Conservation (phyloP, 2,888 invertebrate genomes). For the Drosophila subquinaria region DNA sequence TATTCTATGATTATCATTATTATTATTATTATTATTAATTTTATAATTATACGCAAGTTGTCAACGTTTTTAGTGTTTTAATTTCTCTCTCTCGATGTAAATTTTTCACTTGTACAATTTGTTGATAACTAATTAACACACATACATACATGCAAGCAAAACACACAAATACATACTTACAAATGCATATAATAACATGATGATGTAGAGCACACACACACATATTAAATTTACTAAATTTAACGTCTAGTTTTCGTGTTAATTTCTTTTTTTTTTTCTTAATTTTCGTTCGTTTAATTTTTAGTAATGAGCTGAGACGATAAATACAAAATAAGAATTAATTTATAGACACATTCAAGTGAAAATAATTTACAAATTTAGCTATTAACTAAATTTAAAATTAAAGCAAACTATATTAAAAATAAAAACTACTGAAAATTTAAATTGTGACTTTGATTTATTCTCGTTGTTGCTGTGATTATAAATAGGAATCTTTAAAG, state of each 20-base stretch:
- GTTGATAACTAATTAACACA: constrained; percentile 53
- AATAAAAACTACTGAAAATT: constrained; percentile 64
- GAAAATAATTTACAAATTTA: constrained; percentile 76
- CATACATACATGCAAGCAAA: constrained; percentile 14
- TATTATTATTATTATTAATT: constrained; percentile 32
- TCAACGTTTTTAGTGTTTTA: constrained; percentile 51
- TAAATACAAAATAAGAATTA: constrained; percentile 73
- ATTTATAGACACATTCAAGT: constrained; percentile 79
- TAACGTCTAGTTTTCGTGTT: constrained; percentile 54
- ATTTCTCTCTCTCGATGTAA: constrained; percentile 55
- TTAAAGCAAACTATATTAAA: constrained; percentile 70
- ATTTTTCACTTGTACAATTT: constrained; percentile 74
- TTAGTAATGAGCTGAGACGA: constrained; percentile 71
- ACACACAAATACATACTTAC: constrained; percentile 36
- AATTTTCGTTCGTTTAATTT: constrained; percentile 52
- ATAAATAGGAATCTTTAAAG: too few species aligned
- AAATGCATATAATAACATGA: too few species aligned
- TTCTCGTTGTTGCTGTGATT: too few species aligned
- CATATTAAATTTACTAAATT: constrained; percentile 43
- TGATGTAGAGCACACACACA: constrained; percentile 60
- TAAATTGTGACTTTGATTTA: background rate
- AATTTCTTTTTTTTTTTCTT: constrained; percentile 53
- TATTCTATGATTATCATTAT: constrained; percentile 32
- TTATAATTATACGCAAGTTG: constrained; percentile 39
- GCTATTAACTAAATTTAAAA: constrained; percentile 70